These are phyloP conservation scores for Crenuchus spilurus DNA, from an alignment of 2,797 vertebrate genomes.

Conservation along the genomic window DNA sequence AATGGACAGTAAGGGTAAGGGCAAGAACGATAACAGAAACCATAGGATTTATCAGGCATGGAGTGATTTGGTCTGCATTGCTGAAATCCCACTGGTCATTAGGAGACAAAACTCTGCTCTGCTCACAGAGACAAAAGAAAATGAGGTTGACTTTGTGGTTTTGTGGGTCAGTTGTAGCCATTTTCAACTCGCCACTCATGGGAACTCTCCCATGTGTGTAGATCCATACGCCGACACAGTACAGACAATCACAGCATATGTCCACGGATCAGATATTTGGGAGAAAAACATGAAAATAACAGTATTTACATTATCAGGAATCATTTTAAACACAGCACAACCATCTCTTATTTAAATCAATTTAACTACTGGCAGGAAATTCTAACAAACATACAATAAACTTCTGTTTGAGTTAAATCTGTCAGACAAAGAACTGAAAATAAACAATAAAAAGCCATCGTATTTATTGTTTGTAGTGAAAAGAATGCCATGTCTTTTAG, in stretches of 20 bases:
- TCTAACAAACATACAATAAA: too few species aligned
- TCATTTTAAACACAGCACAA: too few species aligned
- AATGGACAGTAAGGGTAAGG: neutral
- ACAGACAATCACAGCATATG: neutral
- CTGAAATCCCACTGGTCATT: conserved; percentile 46
- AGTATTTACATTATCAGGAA: too few species aligned
- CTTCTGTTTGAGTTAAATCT: too few species aligned
- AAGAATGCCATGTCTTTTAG: neutral
- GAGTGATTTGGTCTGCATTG: conserved; percentile 29
- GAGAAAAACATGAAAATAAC: too few species aligned
- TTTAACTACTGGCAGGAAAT: too few species aligned
- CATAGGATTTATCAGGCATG: neutral
- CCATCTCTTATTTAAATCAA: too few species aligned
- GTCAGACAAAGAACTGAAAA: too few species aligned
- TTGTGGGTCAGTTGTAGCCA: conserved; percentile 41
- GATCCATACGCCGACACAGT: neutral
- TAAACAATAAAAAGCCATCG: too few species aligned
- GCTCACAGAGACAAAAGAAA: conserved; percentile 60
- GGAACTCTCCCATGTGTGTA: neutral
- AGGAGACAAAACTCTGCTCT: conserved; percentile 22
- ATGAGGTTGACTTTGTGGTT: conserved; percentile 62
- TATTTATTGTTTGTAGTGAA: neutral
- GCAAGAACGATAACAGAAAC: neutral
- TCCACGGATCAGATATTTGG: conserved; percentile 18
- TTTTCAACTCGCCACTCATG: conserved; percentile 31